Evolutionary conservation across 2,888 invertebrate species (phyloP), one percentile per base, ranked within the genome.

Genomic region (Leucophenga montana): DNA sequence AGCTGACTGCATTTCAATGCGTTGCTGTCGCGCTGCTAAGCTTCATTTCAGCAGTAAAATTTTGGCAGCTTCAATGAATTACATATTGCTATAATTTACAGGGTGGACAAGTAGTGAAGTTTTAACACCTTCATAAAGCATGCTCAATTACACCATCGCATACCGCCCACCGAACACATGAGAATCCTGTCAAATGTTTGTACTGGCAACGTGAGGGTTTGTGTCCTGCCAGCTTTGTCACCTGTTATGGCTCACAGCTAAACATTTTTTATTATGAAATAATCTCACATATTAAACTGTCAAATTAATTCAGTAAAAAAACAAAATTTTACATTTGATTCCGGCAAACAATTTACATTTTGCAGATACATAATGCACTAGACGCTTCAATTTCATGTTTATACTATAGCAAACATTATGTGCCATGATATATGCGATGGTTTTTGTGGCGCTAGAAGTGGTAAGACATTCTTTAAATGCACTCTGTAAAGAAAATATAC

Each of bases 1-100:
- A 88, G 86, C 87, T 88, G 88, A 87, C 82, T 86, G 88, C 86
- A 78, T 86, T 84, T 87, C 79, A 88, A 88, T 88, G 83, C 77
- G 78, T 78, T 83, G 3, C 27, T 2, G 27, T 27, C 27, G 2
- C 27, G 57, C 31, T 54, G 84, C 80, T 82, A 74, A 75, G 80
- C 80, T 76, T 66, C 11, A 31, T 14, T 33, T 44, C n/a, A 31
- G 46, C 27, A 27, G n/a, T 46, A 22, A 54, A 31, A 46, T 46
- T 27, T 61, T 61, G 64, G 54, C 33, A 65, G 53, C 46, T n/a
- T 48, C 33, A 71, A 68, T 67, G 53, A 69, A 68, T 67, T 61
- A 61, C 48, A 66, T 73, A 64, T 56, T 68, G 31, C 69, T 56
- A 48, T 39, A 27, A 64, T 18, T 39, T 65, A 14, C 31, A 8